A percentile compares a stretch with the other conserved stretches of the same genome.
phyloP scores from a whole-genome alignment of 2,888 invertebrate species.

The Sarcophaga subvicina region DNA sequence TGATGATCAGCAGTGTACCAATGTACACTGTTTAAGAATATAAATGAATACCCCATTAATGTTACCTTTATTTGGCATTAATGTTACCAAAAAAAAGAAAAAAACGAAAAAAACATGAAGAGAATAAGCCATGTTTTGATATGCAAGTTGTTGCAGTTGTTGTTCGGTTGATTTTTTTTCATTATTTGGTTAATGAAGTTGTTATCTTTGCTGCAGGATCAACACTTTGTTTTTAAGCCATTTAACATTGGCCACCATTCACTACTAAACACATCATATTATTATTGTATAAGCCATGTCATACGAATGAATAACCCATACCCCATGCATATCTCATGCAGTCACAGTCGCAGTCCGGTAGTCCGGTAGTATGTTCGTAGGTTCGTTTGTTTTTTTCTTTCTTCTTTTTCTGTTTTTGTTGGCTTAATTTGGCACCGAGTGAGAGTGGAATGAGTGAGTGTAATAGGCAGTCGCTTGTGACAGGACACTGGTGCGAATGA shows the following conservation, averaged over 20 bases:
- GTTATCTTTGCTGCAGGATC: constrained; percentile 71
- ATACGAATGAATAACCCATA: not conserved
- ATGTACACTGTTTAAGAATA: constrained; percentile 17
- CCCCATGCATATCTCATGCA: not conserved
- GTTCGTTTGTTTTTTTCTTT: no score
- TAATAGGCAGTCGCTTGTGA: constrained; percentile 67
- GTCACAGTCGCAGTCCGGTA: not conserved
- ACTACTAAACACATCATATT: constrained; percentile 5
- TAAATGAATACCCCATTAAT: constrained; percentile 51
- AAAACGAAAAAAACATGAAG: no score
- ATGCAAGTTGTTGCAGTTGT: constrained; percentile 55
- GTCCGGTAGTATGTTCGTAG: no score
- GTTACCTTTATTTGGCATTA: not conserved
- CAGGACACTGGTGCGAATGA: constrained; percentile 72
- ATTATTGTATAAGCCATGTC: constrained; percentile 1
- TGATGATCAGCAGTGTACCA: constrained; percentile 15
- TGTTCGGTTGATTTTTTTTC: constrained; percentile 37
- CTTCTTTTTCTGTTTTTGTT: not conserved
- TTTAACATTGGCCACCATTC: constrained; percentile 53
- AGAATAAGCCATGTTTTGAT: constrained; percentile 67
- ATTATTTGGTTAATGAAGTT: constrained; percentile 72
- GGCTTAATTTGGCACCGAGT: not conserved
- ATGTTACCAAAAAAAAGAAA: constrained; percentile 1
- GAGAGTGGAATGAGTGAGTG: constrained; percentile 22
- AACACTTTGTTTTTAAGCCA: constrained; percentile 67